phyloP scores from a whole-genome alignment of 2,113 vertebrate species.

The Ciconia stormi region DNA sequence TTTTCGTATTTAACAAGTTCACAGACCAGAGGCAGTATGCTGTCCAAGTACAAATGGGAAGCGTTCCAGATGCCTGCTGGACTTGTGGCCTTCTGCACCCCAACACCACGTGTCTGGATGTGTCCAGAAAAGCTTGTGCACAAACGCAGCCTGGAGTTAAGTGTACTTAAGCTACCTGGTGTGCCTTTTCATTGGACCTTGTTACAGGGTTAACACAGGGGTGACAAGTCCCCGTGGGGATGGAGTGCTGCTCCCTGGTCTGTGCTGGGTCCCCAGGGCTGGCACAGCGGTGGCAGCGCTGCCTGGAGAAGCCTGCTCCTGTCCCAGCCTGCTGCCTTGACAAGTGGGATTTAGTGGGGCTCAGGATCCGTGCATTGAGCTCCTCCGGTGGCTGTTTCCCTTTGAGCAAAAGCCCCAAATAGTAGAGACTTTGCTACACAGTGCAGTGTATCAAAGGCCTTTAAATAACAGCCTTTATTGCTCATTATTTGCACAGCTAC shows the following conservation, averaged over 20 bases:
- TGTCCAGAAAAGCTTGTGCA: not conserved
- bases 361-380: rapidly evolving
- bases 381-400: not conserved
- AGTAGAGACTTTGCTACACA: not conserved
- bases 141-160: not conserved
- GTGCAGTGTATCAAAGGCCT: not conserved
- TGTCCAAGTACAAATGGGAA: not conserved
- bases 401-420: not conserved
- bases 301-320: not conserved
- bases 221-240: rapidly evolving
- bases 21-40: not conserved
- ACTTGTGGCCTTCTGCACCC: not conserved
- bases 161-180: not conserved
- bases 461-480: not conserved
- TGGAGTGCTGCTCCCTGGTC: not conserved
- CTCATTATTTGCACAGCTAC: not conserved
- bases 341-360: not conserved
- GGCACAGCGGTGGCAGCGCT: rapidly evolving
- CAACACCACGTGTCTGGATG: rapidly evolving
- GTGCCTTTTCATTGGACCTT: not conserved
- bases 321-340: not conserved
- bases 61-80: not conserved
- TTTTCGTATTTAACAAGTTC: not conserved
- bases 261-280: not conserved
- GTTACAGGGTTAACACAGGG: not conserved